Evolutionary conservation across 2,113 vertebrate genomes (phyloP).

Genomic region (Lanius ludovicianus): DNA sequence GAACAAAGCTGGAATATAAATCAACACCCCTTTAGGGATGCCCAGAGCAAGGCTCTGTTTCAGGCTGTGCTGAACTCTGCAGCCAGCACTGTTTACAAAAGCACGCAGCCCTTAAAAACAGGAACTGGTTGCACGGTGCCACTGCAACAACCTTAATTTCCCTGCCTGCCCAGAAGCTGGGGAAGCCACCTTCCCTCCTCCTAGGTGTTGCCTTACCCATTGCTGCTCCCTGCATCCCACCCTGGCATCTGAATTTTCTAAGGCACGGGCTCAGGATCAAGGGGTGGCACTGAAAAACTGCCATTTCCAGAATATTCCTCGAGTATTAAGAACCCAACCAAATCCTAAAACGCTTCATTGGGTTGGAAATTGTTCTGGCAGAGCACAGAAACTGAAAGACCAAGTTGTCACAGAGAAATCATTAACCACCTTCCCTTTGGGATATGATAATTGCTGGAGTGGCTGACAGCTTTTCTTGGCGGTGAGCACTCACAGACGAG

Average conservation of each 20-base stretch:
- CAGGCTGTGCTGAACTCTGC: neutral
- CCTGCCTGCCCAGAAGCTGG: neutral
- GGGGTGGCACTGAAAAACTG: neutral
- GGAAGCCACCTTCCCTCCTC: neutral
- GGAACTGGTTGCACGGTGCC: neutral
- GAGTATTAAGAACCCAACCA: neutral
- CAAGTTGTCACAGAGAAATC: conserved; percentile 19
- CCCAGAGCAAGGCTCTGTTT: neutral
- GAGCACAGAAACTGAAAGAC: neutral
- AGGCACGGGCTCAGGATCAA: neutral
- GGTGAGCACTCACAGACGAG: neutral
- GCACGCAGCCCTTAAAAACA: neutral
- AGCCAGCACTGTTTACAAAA: neutral
- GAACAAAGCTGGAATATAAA: neutral
- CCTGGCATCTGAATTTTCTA: neutral
- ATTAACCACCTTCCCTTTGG: neutral
- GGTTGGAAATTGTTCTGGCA: neutral
- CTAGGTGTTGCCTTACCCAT: neutral
- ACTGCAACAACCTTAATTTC: neutral
- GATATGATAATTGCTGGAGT: conserved; percentile 47
- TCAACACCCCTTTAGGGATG: neutral
- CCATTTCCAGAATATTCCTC: neutral
- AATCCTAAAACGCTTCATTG: neutral
- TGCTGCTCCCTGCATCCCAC: neutral
- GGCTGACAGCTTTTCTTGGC: conserved; percentile 42